phyloP scores from a whole-genome alignment of 2,113 vertebrate species.

The Mesocricetus auratus region DNA sequence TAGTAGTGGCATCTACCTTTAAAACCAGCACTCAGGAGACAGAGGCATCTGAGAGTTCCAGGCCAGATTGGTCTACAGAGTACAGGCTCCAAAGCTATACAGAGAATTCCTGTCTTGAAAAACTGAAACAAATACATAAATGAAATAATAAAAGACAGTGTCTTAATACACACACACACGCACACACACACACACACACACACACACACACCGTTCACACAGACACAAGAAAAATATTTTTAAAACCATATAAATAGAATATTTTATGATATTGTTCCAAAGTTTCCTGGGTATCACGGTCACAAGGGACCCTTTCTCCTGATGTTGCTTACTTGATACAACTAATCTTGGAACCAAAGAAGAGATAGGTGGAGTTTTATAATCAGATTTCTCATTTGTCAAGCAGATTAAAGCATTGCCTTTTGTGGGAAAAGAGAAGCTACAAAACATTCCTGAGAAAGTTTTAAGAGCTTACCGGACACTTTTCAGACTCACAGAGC shows the following conservation, averaged over 20 bases:
- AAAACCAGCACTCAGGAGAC: too few species aligned
- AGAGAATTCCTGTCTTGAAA: too few species aligned
- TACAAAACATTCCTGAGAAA: background rate
- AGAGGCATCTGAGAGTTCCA: too few species aligned
- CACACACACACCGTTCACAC: background rate
- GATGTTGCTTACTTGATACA: fast-evolving
- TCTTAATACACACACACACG: too few species aligned
- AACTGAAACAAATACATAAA: too few species aligned
- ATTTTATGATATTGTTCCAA: background rate
- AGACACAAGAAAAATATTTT: background rate
- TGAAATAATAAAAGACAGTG: too few species aligned
- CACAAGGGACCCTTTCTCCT: too few species aligned
- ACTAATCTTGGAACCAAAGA: background rate
- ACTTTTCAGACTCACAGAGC: too few species aligned
- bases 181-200: background rate
- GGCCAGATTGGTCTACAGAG: too few species aligned
- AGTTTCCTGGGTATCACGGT: background rate
- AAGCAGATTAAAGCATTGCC: background rate
- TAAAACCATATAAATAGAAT: background rate
- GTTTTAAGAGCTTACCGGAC: background rate
- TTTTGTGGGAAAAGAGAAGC: background rate
- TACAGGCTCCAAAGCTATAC: too few species aligned
- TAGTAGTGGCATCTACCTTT: too few species aligned
- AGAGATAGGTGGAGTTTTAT: background rate
- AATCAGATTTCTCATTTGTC: background rate